These are phyloP conservation scores for Decapterus maruadsi DNA, from an alignment of 2,797 vertebrate species.

Conservation along the genomic window DNA sequence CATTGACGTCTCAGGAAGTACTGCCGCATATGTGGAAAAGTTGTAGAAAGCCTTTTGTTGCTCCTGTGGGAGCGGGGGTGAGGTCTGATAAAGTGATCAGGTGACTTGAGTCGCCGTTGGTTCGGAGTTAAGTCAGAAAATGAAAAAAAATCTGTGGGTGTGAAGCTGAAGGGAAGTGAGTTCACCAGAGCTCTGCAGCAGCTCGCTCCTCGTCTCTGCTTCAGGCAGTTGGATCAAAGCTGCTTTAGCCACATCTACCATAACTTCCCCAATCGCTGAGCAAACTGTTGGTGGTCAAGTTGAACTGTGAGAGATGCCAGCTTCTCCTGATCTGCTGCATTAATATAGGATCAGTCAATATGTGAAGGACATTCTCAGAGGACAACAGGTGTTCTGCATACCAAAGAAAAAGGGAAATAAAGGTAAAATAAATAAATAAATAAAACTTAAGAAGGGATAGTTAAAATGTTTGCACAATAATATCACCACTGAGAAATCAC, in stretches of 20 bases:
- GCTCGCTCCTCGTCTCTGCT: not conserved
- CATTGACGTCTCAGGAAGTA: not conserved
- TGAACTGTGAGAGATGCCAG: not conserved
- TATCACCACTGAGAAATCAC: no score
- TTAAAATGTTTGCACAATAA: no score
- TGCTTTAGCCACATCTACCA: not conserved
- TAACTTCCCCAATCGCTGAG: not conserved
- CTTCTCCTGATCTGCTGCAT: no score
- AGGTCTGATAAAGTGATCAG: conserved; percentile 34
- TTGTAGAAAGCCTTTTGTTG: not conserved
- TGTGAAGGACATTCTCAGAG: no score
- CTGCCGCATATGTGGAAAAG: not conserved
- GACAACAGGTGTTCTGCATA: no score
- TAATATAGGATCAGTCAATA: no score
- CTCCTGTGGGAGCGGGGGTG: conserved; percentile 2
- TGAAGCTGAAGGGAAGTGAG: not conserved
- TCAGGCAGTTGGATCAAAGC: not conserved
- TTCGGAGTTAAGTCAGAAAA: not conserved
- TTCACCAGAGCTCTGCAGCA: not conserved
- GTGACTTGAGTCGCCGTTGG: not conserved
- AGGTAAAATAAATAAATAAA: no score
- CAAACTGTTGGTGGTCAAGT: not conserved
- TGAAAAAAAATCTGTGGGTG: not conserved
- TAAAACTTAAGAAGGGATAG: no score
- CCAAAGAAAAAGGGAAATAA: no score